Percentiles rank a stretch among this genome's conserved stretches.
phyloP scores from a whole-genome alignment of 2,888 invertebrate species.

The Lepidocyrtoides sp. region DNA sequence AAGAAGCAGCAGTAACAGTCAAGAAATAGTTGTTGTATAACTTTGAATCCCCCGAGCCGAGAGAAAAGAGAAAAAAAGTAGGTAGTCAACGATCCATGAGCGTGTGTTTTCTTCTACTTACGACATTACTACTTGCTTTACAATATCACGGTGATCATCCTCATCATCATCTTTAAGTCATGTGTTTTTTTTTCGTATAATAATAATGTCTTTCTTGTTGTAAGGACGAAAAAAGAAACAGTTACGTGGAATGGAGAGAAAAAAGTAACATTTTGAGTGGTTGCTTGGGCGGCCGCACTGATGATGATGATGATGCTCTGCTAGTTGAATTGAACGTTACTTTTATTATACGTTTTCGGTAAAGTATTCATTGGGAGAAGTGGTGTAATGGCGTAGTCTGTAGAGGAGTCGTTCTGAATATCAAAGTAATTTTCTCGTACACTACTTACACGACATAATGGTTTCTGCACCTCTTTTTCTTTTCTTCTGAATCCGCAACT shows the following conservation, averaged over 20 bases:
- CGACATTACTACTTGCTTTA: neutral
- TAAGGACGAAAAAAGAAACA: too few relatives aligned
- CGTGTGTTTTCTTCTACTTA: too few relatives aligned
- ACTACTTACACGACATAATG: neutral
- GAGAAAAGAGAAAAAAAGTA: slow-evolving; percentile 59
- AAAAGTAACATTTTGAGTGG: slow-evolving; percentile 36
- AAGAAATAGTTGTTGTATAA: slow-evolving; percentile 60
- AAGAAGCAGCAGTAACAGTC: neutral
- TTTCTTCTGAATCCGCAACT: too few relatives aligned
- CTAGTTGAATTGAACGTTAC: neutral
- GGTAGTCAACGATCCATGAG: slow-evolving; percentile 55
- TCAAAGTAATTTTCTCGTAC: slow-evolving; percentile 65
- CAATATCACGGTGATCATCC: neutral
- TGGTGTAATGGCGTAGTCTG: slow-evolving; percentile 29
- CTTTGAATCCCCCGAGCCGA: slow-evolving; percentile 64
- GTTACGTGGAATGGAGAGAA: too few relatives aligned
- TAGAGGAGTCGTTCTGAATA: slow-evolving; percentile 59
- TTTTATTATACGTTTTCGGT: slow-evolving; percentile 3
- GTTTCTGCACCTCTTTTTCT: neutral
- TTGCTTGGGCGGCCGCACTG: too few relatives aligned
- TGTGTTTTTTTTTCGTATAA: slow-evolving; percentile 8
- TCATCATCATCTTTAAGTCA: too few relatives aligned
- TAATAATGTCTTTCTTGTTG: neutral
- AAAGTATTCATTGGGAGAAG: slow-evolving; percentile 40
- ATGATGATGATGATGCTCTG: too few relatives aligned